Evolutionary conservation across 2,113 vertebrate genomes (phyloP).

Genomic region (Conger conger): DNA sequence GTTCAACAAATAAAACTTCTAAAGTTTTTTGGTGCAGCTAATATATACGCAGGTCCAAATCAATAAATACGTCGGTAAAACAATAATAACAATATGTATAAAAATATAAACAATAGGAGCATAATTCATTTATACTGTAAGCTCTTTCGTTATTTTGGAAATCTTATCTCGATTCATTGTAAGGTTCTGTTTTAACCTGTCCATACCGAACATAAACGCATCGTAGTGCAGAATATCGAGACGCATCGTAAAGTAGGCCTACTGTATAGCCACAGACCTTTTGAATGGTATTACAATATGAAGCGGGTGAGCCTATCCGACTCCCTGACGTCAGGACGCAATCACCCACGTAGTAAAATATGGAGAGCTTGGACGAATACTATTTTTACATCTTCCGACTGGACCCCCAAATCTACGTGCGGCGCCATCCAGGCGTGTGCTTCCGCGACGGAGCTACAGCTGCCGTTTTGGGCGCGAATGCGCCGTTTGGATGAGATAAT

Average conservation of each 20-base stretch:
- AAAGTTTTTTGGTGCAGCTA: background rate
- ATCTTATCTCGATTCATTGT: background rate
- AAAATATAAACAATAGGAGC: background rate
- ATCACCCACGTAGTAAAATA: constrained; percentile 48
- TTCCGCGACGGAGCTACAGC: background rate
- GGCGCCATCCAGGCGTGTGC: constrained; percentile 22
- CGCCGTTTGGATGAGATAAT: background rate
- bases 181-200: background rate
- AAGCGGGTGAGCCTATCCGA: constrained; percentile 43
- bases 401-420: constrained; percentile 43
- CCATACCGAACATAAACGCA: background rate
- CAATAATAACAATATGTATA: background rate
- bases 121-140: background rate
- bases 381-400: constrained; percentile 25
- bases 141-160: background rate
- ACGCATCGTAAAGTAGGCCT: background rate
- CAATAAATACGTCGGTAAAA: background rate
- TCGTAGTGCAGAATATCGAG: background rate
- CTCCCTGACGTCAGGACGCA: constrained; percentile 51
- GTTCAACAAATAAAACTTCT: background rate
- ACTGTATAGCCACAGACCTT: constrained; percentile 5
- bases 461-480: background rate
- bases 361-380: constrained; percentile 19
- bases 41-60: background rate
- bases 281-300: constrained; percentile 30